Evolutionary conservation across 2,797 vertebrate species (phyloP).

Genomic region (Cyprinella venusta): DNA sequence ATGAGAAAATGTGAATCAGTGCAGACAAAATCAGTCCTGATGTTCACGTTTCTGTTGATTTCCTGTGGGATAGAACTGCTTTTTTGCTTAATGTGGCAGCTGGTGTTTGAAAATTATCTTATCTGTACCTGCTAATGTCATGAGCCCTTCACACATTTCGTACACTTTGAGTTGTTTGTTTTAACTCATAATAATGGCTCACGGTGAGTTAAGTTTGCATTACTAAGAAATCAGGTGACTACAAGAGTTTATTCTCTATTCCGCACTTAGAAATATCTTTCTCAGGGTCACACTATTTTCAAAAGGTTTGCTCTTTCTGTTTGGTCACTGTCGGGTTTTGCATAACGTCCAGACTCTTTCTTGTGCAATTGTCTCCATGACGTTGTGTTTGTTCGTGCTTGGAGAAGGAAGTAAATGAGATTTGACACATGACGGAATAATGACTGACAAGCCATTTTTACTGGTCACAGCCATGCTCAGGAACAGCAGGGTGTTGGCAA

Average conservation of each 20-base stretch:
- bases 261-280: neutral
- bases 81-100: slow-evolving; percentile 26
- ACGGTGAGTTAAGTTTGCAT: neutral
- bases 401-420: slow-evolving; percentile 59
- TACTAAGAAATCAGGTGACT: neutral
- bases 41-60: slow-evolving; percentile 38
- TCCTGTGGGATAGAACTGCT: neutral
- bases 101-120: slow-evolving; percentile 28
- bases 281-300: neutral
- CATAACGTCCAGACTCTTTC: slow-evolving; percentile 30
- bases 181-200: neutral
- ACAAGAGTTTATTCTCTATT: neutral
- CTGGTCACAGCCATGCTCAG: slow-evolving; percentile 56
- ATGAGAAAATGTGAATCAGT: slow-evolving; percentile 5
- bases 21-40: slow-evolving; percentile 25
- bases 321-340: slow-evolving; percentile 21
- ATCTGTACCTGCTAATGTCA: slow-evolving; percentile 22
- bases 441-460: slow-evolving; percentile 63
- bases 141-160: slow-evolving; percentile 18
- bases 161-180: neutral
- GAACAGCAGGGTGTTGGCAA: slow-evolving; percentile 59
- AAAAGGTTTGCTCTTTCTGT: neutral
- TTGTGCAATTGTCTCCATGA: slow-evolving; percentile 38
- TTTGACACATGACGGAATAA: slow-evolving; percentile 60
- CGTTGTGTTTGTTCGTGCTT: slow-evolving; percentile 39